Conservation (phyloP, 2,797 vertebrate species). For the Myotis pilosus region DNA sequence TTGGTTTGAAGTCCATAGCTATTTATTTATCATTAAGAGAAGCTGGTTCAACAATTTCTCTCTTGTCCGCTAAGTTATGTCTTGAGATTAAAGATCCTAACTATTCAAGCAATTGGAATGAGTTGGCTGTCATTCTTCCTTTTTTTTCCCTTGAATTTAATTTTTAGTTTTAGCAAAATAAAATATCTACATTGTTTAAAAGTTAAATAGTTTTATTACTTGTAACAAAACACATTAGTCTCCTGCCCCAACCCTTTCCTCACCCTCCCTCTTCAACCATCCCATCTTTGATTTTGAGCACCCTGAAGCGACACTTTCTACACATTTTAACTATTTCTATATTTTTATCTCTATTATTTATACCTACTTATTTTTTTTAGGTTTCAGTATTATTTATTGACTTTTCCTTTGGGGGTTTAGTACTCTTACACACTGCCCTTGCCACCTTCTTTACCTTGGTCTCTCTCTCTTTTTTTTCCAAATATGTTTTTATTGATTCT, state of each 20-base stretch:
- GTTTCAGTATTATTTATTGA: neutral
- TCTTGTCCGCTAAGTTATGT: neutral
- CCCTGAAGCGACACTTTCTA: neutral
- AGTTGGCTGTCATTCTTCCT: neutral
- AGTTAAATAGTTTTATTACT: neutral
- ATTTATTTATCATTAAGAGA: constrained; percentile 9
- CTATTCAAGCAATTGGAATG: neutral
- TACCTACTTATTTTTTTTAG: neutral
- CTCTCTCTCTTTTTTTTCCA: neutral
- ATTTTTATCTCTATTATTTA: constrained; percentile 3
- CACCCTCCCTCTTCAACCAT: neutral
- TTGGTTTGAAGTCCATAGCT: neutral
- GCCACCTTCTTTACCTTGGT: neutral
- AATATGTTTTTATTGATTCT: too few relatives aligned
- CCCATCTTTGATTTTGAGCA: neutral
- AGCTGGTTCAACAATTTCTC: neutral
- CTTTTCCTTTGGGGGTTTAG: neutral
- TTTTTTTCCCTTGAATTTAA: neutral
- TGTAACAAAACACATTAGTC: neutral
- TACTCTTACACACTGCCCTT: neutral
- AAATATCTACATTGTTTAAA: neutral
- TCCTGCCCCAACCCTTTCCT: neutral
- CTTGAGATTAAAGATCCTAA: neutral
- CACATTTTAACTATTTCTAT: neutral
- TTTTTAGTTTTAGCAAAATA: constrained; percentile 22